Evolutionary conservation across 1,140 invertebrate species (phyloP).

Genomic region (Mizuhopecten yessoensis): DNA sequence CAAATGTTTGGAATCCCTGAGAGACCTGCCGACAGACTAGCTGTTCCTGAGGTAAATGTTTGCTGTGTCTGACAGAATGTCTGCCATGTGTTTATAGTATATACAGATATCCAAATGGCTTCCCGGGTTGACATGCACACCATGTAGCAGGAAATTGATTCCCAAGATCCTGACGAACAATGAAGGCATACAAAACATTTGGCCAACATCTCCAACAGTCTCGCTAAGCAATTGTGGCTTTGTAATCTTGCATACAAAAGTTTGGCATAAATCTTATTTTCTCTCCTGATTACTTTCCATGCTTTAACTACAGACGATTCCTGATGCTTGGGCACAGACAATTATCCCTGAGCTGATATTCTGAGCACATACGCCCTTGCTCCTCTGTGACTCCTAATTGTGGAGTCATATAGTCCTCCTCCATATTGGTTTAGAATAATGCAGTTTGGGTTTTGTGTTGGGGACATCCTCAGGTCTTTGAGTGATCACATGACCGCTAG

Average conservation of each 20-base stretch:
- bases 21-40: not conserved
- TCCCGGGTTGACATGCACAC: constrained; percentile 22
- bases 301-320: not conserved
- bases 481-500: not conserved
- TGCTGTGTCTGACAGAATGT: not conserved
- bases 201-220: not conserved
- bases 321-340: not conserved
- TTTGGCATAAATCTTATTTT: constrained; percentile 35
- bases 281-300: not conserved
- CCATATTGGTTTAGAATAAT: not conserved
- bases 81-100: constrained; percentile 21
- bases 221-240: not conserved
- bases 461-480: not conserved
- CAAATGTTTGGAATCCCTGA: constrained; percentile 32
- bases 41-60: not conserved
- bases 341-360: constrained; percentile 5
- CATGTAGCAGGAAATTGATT: constrained; percentile 38
- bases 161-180: not conserved
- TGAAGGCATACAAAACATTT: constrained; percentile 21
- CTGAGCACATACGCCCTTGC: not conserved
- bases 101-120: constrained; percentile 29
- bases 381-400: not conserved
- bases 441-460: not conserved
- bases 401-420: not conserved
- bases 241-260: not conserved